phyloP scores from a whole-genome alignment of 2,888 invertebrate genomes.

The Ectemnius continuus region DNA sequence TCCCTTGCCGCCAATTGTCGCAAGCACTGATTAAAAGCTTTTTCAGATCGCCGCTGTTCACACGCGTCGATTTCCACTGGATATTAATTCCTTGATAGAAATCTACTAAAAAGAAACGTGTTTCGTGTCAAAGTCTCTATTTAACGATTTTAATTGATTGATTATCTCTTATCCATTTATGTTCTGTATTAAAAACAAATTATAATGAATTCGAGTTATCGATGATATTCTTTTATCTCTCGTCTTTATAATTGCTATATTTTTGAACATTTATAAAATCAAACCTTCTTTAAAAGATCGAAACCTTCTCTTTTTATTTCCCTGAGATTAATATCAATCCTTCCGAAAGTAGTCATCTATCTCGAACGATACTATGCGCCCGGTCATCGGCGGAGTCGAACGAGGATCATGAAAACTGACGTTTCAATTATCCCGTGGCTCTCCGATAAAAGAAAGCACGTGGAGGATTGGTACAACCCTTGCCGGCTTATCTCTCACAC shows the following conservation, averaged over 20 bases:
- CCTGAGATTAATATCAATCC: background rate
- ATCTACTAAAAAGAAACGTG: no score
- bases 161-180: no score
- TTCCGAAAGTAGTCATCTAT: background rate
- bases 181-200: no score
- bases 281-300: background rate
- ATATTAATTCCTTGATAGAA: no score
- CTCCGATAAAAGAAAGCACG: conserved; percentile 42
- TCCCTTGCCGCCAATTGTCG: conserved; percentile 59
- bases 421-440: conserved; percentile 50
- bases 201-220: no score
- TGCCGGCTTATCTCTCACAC: conserved; percentile 45
- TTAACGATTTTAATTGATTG: no score
- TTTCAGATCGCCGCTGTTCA: conserved; percentile 41
- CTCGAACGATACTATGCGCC: background rate
- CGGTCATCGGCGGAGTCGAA: background rate
- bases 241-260: no score
- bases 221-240: no score
- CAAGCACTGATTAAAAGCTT: conserved; percentile 54
- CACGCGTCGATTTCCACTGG: conserved; percentile 21
- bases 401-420: background rate
- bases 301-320: no score
- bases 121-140: no score
- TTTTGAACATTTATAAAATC: no score
- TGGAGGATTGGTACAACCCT: conserved; percentile 44